Conservation (phyloP, 2,888 invertebrate species). For the Stenotaenia linearis region DNA sequence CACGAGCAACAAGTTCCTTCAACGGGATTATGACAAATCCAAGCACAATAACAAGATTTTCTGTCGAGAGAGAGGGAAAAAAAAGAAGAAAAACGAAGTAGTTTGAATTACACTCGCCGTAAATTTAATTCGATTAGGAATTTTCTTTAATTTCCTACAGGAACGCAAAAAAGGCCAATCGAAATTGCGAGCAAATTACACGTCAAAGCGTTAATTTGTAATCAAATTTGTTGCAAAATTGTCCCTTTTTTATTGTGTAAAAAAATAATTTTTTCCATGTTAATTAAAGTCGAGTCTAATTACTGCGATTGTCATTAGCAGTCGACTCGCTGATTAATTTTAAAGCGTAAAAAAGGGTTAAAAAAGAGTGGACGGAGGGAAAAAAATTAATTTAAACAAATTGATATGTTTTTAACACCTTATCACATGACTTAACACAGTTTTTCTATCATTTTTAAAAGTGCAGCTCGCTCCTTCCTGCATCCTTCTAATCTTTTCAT, state of each 20-base stretch:
- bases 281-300: conserved; percentile 29
- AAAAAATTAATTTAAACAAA: background rate
- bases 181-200: conserved; percentile 26
- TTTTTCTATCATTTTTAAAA: background rate
- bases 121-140: background rate
- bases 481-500: conserved; percentile 24
- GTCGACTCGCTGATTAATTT: conserved; percentile 24
- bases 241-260: background rate
- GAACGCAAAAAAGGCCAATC: background rate
- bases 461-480: background rate
- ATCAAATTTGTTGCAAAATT: conserved; percentile 24
- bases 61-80: background rate
- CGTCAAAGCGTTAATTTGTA: conserved; percentile 30
- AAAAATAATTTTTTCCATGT: background rate
- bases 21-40: background rate
- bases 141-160: background rate
- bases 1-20: conserved; percentile 11
- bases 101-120: no score
- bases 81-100: background rate
- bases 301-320: conserved; percentile 30
- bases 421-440: background rate
- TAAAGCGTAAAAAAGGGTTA: background rate
- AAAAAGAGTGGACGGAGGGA: background rate
- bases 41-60: background rate
- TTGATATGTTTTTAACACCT: conserved; percentile 2